Base-by-base conservation (phyloP, 2,888 invertebrate genomes). In the Hipparchia semele region DNA sequence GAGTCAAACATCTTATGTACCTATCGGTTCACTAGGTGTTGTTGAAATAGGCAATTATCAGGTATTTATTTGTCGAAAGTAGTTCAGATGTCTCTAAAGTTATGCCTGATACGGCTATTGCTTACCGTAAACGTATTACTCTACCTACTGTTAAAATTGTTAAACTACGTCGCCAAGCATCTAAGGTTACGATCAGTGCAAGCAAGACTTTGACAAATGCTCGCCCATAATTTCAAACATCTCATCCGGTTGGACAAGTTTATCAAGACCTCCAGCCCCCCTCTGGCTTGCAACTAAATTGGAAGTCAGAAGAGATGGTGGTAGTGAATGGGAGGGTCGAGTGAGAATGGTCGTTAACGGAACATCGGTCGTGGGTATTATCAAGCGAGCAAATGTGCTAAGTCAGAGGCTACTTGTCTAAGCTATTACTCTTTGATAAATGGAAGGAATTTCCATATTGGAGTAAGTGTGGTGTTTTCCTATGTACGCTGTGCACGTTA, bases 401-500 rank as follows among this genome's bases (percentile, higher is more conserved):
- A 87, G 89, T 90, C 89, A 89, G 88, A 80, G 86, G 87, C 86
- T 89, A 89, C 88, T 89, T 89, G 86, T 87, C 86, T 86, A 70
- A 78, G 82, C 86, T 85, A 89, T 89, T 89, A 89, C 86, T 87
- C 86, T 81, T 84, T 81, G 83, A 84, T 86, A 87, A 88, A 88
- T 87, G 86, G 72, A 69, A 46, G 59, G 60, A 67, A 62, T 74
- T 72, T 67, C 56, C 66, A 70, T 74, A 54, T 33, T 61, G 9
- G 60, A 53, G 61, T 53, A 53, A 13, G 45, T 53, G 46, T 60
- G 54, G 13, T 67, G 6, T 65, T 51, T 65, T 12, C 65, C 33
- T 53, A n/a, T 33, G 33, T 23, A 23, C 49, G 49, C 13, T 49
- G 23, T 49, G 8, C 3, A 39, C 39, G 39, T 39, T 39, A 39